phyloP scores from a whole-genome alignment of 2,888 invertebrate genomes.

The Himalopsyche japonica region DNA sequence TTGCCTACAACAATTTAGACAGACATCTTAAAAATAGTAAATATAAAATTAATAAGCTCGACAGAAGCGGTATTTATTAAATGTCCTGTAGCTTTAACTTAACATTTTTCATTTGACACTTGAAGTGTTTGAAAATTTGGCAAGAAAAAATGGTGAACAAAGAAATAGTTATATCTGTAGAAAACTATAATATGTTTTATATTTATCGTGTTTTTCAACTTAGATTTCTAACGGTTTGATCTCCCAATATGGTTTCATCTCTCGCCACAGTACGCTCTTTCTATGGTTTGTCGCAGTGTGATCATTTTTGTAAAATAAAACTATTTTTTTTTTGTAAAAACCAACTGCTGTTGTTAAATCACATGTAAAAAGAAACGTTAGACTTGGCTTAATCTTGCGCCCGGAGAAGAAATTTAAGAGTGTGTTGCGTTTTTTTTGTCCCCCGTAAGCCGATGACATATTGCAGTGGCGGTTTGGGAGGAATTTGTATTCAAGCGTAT shows the following conservation, averaged over 20 bases:
- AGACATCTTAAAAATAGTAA: no score
- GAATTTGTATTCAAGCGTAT: neutral
- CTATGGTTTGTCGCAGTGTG: neutral
- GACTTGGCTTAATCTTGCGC: constrained; percentile 27
- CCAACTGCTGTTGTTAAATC: constrained; percentile 28
- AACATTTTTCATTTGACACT: no score
- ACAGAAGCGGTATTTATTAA: no score
- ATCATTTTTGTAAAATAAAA: neutral
- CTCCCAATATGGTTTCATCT: neutral
- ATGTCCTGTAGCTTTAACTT: no score
- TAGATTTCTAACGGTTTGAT: no score
- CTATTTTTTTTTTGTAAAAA: constrained; percentile 3
- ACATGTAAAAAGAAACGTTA: constrained; percentile 29
- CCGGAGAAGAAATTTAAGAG: neutral
- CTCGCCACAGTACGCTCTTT: neutral
- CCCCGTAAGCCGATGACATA: neutral
- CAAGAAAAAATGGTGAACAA: no score
- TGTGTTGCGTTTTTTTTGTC: neutral
- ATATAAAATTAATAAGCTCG: no score
- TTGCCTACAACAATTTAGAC: no score
- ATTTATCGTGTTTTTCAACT: no score
- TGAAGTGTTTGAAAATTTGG: no score
- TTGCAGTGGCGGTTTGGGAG: neutral
- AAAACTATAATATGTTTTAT: no score
- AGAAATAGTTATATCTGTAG: no score